These are phyloP conservation scores for Thinocorus orbignyianus DNA, from an alignment of 2,113 vertebrate genomes.

Conservation along the genomic window DNA sequence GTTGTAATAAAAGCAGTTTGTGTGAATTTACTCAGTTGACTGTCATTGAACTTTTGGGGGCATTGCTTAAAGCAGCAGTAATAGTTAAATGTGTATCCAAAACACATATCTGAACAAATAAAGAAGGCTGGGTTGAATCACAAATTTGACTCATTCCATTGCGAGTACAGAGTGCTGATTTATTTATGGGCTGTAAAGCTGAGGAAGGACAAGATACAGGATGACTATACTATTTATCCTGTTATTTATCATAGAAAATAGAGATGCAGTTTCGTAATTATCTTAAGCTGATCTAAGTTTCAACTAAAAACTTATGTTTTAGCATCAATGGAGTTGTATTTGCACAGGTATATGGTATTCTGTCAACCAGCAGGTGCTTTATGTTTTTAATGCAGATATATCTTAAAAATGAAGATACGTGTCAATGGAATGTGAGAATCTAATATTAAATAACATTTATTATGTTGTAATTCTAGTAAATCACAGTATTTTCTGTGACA, in stretches of 20 bases:
- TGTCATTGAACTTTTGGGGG: not conserved
- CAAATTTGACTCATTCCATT: not conserved
- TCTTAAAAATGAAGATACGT: not conserved
- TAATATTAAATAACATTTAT: not conserved
- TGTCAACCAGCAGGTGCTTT: not conserved
- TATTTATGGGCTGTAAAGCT: conserved; percentile 21
- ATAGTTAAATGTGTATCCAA: not conserved
- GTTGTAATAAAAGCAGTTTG: not conserved
- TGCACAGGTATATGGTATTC: not conserved
- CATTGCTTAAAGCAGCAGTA: not conserved
- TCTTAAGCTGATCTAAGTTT: not conserved
- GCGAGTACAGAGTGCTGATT: not conserved
- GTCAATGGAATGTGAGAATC: not conserved
- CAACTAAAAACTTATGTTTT: not conserved
- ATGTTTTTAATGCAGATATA: not conserved
- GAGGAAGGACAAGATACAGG: not conserved
- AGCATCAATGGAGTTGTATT: not conserved
- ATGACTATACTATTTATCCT: not conserved
- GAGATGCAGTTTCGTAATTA: not conserved
- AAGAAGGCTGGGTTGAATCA: not conserved
- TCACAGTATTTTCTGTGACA: not conserved
- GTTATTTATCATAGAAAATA: not conserved
- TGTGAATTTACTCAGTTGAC: not conserved
- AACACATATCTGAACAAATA: not conserved
- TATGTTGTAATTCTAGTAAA: not conserved